Conservation (phyloP, 2,797 vertebrate genomes). For the Typhlichthys subterraneus region DNA sequence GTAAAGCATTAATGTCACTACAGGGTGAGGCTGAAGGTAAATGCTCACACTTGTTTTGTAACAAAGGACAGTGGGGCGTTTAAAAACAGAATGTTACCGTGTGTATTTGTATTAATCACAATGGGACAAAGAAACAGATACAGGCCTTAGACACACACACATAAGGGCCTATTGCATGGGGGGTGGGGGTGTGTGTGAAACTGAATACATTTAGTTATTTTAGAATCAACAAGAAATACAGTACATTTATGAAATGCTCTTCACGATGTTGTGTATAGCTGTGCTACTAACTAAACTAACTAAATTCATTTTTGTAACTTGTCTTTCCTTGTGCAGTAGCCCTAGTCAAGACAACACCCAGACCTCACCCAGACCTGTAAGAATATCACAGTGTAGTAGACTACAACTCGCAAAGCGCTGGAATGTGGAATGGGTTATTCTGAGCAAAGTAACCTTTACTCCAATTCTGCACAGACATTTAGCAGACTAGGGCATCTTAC, state of each 20-base stretch:
- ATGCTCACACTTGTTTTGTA: slow-evolving; percentile 39
- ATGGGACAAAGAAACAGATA: no score
- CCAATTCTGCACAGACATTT: slow-evolving; percentile 19
- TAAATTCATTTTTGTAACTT: neutral
- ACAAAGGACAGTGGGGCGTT: neutral
- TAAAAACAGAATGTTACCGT: neutral
- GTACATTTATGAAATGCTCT: neutral
- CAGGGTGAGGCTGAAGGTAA: slow-evolving; percentile 65
- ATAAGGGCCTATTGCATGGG: no score
- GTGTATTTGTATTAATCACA: no score
- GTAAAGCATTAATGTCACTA: slow-evolving; percentile 25
- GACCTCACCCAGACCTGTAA: slow-evolving; percentile 15
- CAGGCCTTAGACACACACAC: no score
- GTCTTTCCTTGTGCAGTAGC: neutral
- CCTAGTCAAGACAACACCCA: slow-evolving; percentile 13
- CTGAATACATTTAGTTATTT: neutral
- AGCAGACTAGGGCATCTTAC: neutral
- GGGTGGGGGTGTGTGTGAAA: no score
- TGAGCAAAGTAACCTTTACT: slow-evolving; percentile 5
- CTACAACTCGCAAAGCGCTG: slow-evolving; percentile 44
- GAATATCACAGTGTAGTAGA: slow-evolving; percentile 28
- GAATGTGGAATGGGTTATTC: slow-evolving; percentile 66
- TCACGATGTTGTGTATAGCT: slow-evolving; percentile 2
- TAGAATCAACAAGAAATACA: neutral
- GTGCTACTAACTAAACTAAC: neutral